These are phyloP conservation scores for Coregonus suidteri DNA, from an alignment of 2,797 vertebrate species.

Conservation along the genomic window DNA sequence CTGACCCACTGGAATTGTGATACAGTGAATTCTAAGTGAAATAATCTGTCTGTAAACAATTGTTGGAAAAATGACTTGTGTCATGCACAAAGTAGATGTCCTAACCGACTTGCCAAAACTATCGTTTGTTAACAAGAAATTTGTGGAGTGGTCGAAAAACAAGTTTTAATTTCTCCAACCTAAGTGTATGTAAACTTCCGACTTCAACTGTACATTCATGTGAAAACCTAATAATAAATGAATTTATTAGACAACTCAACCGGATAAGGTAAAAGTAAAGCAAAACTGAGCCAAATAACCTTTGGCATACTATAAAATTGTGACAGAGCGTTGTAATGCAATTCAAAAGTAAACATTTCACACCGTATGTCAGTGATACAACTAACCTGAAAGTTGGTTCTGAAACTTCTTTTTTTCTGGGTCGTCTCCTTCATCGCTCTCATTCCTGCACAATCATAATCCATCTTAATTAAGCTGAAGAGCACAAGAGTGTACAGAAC, in stretches of 20 bases:
- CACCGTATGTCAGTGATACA: not conserved
- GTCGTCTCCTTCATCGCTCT: constrained; percentile 93
- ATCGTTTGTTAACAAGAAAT: too few relatives aligned
- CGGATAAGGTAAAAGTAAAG: not conserved
- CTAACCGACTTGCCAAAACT: too few relatives aligned
- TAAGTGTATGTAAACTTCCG: too few relatives aligned
- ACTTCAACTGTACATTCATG: not conserved
- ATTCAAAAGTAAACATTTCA: not conserved
- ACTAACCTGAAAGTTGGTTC: constrained; percentile 94
- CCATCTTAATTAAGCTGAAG: not conserved
- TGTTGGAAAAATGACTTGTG: too few relatives aligned
- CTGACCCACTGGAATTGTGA: too few relatives aligned
- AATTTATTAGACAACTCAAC: not conserved
- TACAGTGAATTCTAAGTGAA: too few relatives aligned
- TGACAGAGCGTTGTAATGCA: not conserved
- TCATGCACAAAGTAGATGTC: too few relatives aligned
- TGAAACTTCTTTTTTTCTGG: constrained; percentile 98
- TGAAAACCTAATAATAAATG: not conserved
- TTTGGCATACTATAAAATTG: not conserved
- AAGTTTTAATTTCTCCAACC: too few relatives aligned
- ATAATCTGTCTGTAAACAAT: too few relatives aligned
- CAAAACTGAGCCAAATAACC: not conserved
- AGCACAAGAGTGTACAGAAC: not conserved
- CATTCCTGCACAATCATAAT: constrained; percentile 80
- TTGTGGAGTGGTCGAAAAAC: too few relatives aligned